A percentile compares a stretch with the other conserved stretches of the same genome.
Evolutionary conservation across 2,888 invertebrate species (phyloP).

Genomic region (Andrena fulva): DNA sequence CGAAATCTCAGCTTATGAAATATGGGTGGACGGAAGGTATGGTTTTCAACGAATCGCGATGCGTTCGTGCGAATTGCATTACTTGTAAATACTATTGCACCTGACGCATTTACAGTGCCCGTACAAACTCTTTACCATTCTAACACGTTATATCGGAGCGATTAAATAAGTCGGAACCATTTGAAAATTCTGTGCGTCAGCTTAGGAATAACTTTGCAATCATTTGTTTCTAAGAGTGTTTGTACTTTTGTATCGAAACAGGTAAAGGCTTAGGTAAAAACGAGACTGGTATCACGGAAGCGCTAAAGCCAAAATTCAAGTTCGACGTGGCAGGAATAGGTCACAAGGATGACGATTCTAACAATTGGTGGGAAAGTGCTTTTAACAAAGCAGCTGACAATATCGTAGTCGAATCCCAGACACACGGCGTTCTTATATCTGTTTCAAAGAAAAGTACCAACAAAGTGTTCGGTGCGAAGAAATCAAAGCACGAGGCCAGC

Average conservation of each 20-base stretch:
- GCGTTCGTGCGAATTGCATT: background rate
- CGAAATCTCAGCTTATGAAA: slow-evolving; percentile 89
- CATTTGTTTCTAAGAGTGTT: slow-evolving; percentile 9
- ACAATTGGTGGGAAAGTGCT: slow-evolving; percentile 94
- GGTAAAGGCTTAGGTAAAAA: slow-evolving; percentile 94
- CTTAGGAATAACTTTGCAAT: background rate
- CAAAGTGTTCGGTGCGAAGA: slow-evolving; percentile 76
- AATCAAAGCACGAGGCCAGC: slow-evolving; percentile 21
- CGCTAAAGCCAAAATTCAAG: slow-evolving; percentile 92
- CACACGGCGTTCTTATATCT: slow-evolving; percentile 71
- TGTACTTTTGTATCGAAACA: slow-evolving; percentile 80
- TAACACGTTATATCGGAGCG: background rate
- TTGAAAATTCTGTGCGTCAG: background rate
- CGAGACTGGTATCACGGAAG: slow-evolving; percentile 91
- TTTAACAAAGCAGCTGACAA: slow-evolving; percentile 90
- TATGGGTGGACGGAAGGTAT: slow-evolving; percentile 91
- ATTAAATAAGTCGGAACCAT: background rate
- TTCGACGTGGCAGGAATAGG: slow-evolving; percentile 93
- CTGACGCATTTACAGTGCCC: background rate
- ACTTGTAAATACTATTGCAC: background rate
- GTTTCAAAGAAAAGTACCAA: slow-evolving; percentile 71
- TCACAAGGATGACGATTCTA: slow-evolving; percentile 90
- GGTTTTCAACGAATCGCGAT: background rate
- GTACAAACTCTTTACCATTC: background rate
- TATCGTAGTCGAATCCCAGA: slow-evolving; percentile 63